Evolutionary conservation across 2,888 invertebrate genomes (phyloP), one percentile per base, ranked within the genome.

Genomic region (Cephalotes varians): DNA sequence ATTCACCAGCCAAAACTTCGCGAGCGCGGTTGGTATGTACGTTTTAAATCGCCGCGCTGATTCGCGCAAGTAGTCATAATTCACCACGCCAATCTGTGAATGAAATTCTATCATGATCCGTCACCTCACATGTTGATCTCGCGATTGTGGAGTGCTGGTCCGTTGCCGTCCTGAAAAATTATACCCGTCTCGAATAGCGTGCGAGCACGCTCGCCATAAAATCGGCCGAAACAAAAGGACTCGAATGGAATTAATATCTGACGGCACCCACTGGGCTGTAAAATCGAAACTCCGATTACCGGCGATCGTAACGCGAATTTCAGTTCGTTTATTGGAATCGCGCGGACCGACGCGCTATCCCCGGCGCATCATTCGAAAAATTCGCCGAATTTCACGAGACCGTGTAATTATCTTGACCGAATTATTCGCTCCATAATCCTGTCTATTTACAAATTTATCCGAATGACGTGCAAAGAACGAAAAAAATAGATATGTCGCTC

Each of bases 251-350:
- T 88, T 86, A 90, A 86, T 83, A 84, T 82, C 81, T 71, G 81
- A 86, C 84, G 81, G 77, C 60, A 65, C 28, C 58, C 81, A 71
- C 73, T 81, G 67, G 58, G 51, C 71, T 83, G 82, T 85, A 84
- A 89, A 85, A 90, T 88, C 65, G 84, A 83, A 89, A 88, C 85
- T 88, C 62, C 82, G 81, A 86, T 88, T 84, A 81, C 65, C 60
- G 44, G 44, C 31, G 60, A 80, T 60, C 72, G 84, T 64, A 85
- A 82, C 67, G 72, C 21, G 87, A 88, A 88, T 89, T 87, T 87
- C 67, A 62, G 65, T 51, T 25, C 82, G 73, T 77, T 84, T 83
- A 86, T 84, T 72, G 83, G 73, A 79, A 44, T 76, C 76, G 37
- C 64, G 47, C 49, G 80, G 51, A 79, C 54, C 72, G 47, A 65